phyloP scores from a whole-genome alignment of 2,888 invertebrate genomes.

The Arctia plantaginis region DNA sequence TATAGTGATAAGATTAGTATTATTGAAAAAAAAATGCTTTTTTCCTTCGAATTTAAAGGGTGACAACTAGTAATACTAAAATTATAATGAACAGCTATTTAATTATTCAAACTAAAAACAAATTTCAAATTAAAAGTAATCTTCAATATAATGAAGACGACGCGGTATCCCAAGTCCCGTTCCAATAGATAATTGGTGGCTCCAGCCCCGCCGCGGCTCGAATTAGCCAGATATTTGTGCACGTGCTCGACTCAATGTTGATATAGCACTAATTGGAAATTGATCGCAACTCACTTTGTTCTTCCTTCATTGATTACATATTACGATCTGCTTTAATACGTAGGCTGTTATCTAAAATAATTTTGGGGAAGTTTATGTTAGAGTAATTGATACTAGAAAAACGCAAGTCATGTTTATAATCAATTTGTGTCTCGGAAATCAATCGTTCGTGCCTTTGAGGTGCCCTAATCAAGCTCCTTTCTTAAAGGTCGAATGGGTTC shows the following conservation, averaged over 20 bases:
- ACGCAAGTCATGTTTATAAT: neutral
- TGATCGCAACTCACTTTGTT: slow-evolving; percentile 37
- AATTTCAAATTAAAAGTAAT: neutral
- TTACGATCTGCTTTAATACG: neutral
- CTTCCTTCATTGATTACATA: neutral
- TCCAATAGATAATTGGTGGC: slow-evolving; percentile 63
- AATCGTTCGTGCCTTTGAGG: no score
- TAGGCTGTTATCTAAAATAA: neutral
- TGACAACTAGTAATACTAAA: neutral
- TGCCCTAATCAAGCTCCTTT: no score
- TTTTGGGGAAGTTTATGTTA: neutral
- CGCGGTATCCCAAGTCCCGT: slow-evolving; percentile 19
- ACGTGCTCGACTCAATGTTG: slow-evolving; percentile 47
- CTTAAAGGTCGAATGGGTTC: no score
- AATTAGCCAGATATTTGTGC: slow-evolving; percentile 39
- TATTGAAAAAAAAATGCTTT: no score
- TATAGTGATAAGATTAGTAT: no score
- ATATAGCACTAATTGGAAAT: slow-evolving; percentile 51
- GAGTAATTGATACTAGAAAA: neutral
- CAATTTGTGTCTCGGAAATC: no score
- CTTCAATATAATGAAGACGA: neutral
- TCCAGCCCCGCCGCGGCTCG: neutral
- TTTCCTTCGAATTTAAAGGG: no score
- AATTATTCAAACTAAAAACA: neutral
- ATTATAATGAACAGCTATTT: neutral